Percentiles rank a stretch among this genome's conserved stretches.
Evolutionary conservation across 1,140 invertebrate genomes (phyloP).

Genomic region (Lepidurus arcticus): DNA sequence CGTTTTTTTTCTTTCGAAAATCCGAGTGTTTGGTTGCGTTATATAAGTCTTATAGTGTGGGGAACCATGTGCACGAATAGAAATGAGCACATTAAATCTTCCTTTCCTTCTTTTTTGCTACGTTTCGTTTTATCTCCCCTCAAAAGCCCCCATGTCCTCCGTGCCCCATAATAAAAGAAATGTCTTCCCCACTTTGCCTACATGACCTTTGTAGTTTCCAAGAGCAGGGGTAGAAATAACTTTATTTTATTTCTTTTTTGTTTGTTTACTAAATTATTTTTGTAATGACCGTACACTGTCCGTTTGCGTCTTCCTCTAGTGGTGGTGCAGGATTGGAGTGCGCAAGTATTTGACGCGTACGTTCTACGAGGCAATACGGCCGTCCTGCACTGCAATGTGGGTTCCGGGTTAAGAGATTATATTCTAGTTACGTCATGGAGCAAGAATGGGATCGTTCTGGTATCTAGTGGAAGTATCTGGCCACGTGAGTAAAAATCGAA

Average conservation of each 20-base stretch:
- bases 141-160: not conserved
- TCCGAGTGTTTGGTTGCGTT: constrained; percentile 11
- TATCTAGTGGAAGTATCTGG: not conserved
- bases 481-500: not conserved
- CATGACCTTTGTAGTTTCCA: not conserved
- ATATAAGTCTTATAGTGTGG: constrained; percentile 16
- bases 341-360: constrained; percentile 29
- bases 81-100: constrained; percentile 22
- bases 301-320: not conserved
- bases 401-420: constrained; percentile 48
- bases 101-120: not conserved
- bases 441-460: constrained; percentile 25
- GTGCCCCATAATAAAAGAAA: constrained; percentile 3
- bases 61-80: constrained; percentile 17
- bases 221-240: no score
- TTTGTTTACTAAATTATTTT: no score
- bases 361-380: constrained; percentile 44
- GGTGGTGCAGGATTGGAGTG: not conserved
- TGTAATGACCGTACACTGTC: not conserved
- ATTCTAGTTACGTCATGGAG: constrained; percentile 49
- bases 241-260: no score
- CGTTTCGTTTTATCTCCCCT: not conserved
- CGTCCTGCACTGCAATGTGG: constrained; percentile 48
- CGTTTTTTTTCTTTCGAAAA: not conserved
- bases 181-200: constrained; percentile 17